Base-by-base conservation (phyloP, 2,797 vertebrate genomes). In the Nannoperca obscura region DNA sequence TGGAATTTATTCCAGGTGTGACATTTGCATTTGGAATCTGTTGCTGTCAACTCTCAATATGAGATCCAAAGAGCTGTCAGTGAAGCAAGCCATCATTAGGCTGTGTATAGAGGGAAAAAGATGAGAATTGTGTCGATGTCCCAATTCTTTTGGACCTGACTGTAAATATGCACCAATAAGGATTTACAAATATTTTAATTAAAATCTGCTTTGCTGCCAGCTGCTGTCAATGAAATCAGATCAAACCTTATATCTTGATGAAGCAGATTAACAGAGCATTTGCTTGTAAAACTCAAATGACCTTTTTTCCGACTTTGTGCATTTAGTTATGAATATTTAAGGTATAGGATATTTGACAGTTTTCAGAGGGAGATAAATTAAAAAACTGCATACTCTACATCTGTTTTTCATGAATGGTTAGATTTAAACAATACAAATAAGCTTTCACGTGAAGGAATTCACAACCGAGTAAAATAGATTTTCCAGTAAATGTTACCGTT, bases 41-140 rank as follows among this genome's bases (percentile, higher is more conserved):
- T 72, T 77, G 68, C 71, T 70, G 68, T 81, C 62, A 59, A 80
- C 63, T 74, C 53, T 71, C 50, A 80, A 80, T 50, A 84, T 81
- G 83, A 81, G 1, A 27, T 65, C 81, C 71, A 80, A 81, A 75
- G 73, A 82, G 74, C 66, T 82, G 55, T 80, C 80, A 71, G n/a
- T n/a, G n/a, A n/a, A n/a, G n/a, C n/a, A n/a, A n/a, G n/a, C n/a
- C n/a, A n/a, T n/a, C n/a, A n/a, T n/a, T n/a, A n/a, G n/a, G n/a
- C n/a, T n/a, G n/a, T n/a, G n/a, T n/a, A n/a, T 49, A 32, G 30
- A 5, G 30, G 32, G 49, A 40, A 53, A 38, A 40, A 6, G 34
- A 14, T 1, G 10, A n/a, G n/a, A n/a, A n/a, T n/a, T n/a, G n/a
- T n/a, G n/a, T n/a, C n/a, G n/a, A n/a, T n/a, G n/a, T n/a, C n/a